Base-by-base conservation (phyloP, 2,888 invertebrate species). In the Orchesella flavescens region DNA sequence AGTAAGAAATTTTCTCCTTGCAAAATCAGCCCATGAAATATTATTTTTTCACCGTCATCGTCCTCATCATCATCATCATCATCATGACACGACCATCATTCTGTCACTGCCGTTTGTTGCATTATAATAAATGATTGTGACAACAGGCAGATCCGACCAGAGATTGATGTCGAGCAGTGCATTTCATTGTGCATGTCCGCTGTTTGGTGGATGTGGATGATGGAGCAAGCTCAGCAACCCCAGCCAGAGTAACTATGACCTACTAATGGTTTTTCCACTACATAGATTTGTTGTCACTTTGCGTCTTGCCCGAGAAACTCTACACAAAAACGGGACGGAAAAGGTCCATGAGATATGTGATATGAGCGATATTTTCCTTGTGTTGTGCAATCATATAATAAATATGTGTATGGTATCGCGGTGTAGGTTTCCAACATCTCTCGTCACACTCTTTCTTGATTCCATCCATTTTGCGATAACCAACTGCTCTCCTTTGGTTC, bases 261-360 rank as follows among this genome's bases (percentile, higher is more conserved):
- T 72, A 72, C 72, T 79, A 79, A 79, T 79, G 79, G 79, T 63
- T 79, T 79, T 79, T 72, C 53, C 59, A 61, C 72, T 69, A 69
- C 65, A 72, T 72, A 21, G 72, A 79, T 71, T 79, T 53, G 46
- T n/a, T 17, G 17, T 61, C 63, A 73, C 59, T 73, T 73, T 34
- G 34, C 34, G 34, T 34, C 71, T 49, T 68, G 55, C 44, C 44
- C 7, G 24, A 24, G 63, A 15, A 13, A 63, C 13, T 34, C 15
- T n/a, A n/a, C 13, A 34, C 21, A 17, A 66, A 69, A 55, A 71
- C 24, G 34, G 34, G 7, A 34, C 24, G 24, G 53, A 55, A 65
- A 63, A 66, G 43, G 65, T 75, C 66, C 65, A 43, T 75, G 66
- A 75, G 65, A 74, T 46, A 43, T 75, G 66, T 65, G 65, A 74